These are phyloP conservation scores for Ommatoiulus sabulosus DNA, from an alignment of 2,888 invertebrate species.

Conservation along the genomic window DNA sequence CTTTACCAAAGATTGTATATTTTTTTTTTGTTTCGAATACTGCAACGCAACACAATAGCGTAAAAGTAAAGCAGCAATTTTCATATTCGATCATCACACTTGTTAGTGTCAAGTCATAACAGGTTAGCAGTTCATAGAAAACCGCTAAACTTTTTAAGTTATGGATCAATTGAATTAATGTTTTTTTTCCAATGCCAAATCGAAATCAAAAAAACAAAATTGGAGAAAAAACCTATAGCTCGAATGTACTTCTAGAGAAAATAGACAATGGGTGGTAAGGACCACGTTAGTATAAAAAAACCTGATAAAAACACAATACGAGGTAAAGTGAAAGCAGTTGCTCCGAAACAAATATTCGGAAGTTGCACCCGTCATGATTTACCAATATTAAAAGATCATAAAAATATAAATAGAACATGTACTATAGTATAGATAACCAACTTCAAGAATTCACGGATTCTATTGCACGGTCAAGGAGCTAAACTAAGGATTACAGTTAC, in stretches of 20 bases:
- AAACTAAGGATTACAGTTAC: not conserved
- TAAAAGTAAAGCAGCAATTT: conserved; percentile 17
- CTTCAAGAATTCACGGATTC: not conserved
- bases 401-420: too few species aligned
- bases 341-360: not conserved
- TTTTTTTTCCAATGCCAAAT: not conserved
- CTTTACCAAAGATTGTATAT: not conserved
- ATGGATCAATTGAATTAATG: conserved; percentile 48
- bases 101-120: conserved; percentile 44
- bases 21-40: not conserved
- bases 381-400: too few species aligned
- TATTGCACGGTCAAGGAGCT: not conserved
- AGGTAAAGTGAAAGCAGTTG: not conserved
- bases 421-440: too few species aligned
- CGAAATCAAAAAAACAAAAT: not conserved
- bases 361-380: too few species aligned
- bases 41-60: conserved; percentile 14
- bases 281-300: not conserved
- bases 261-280: not conserved
- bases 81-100: conserved; percentile 45
- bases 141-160: conserved; percentile 13
- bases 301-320: not conserved
- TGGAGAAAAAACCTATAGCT: not conserved
- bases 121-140: conserved; percentile 11
- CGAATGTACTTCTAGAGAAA: not conserved